Base-by-base conservation (phyloP, 2,888 invertebrate species). In the Gymnosoma rotundatum region DNA sequence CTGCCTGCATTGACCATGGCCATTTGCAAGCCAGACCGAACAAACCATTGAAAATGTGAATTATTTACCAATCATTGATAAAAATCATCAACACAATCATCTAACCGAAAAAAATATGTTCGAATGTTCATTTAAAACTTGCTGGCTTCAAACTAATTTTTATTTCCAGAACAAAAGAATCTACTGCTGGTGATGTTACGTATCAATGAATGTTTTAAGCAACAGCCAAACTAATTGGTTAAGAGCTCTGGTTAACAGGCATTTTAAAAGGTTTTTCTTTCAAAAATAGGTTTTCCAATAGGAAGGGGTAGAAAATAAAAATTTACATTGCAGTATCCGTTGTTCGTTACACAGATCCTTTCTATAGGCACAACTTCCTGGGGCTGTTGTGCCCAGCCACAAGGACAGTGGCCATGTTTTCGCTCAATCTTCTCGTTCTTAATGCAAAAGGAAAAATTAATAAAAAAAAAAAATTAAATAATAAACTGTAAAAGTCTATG, bases 21-120 rank as follows among this genome's bases (percentile, higher is more conserved):
- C 36, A 21, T 42, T 8, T 48, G 10, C 1, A 20, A 50, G 18
- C 58, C 20, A 60, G 18, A 50, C 20, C 16, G 42, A 48, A 20
- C 60, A 7, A 61, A 16, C 58, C 81, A 70, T 58, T 75, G 63
- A 75, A 70, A 70, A 75, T 56, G 61, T 76, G 72, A 80, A 80
- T 83, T 78, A 83, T 80, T 80, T 83, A 81, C 56, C 66, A 73
- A 63, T 67, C 80, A 83, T 69, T 80, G 83, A 80, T 81, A 73
- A 81, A 83, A 78, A 83, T 83, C 76, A 83, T 81, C 72, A 67
- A 69, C 73, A 78, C 54, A 73, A 25, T 50, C 70, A 58, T 58
- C 38, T 54, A 64, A 54, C 70, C 70, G 64, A 58, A 61, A 58
- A n/a, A 54, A 61, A 61, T 45, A 66, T 66, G 45, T 79, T 38